phyloP scores from a whole-genome alignment of 2,113 vertebrate genomes.

The Petroica traversi region DNA sequence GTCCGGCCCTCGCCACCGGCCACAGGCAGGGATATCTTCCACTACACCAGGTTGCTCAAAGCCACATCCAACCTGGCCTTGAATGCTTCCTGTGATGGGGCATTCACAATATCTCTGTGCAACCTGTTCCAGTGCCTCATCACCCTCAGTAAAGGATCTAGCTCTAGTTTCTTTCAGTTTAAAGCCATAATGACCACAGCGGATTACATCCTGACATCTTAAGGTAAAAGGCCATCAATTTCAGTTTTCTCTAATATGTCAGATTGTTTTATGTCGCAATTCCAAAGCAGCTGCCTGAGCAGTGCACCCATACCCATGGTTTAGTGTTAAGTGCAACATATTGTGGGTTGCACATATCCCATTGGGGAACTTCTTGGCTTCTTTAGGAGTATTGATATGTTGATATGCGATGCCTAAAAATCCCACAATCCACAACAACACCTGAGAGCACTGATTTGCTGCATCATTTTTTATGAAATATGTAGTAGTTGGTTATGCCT shows the following conservation, averaged over 20 bases:
- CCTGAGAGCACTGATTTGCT: background rate
- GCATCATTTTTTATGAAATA: background rate
- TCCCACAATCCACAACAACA: background rate
- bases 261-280: background rate
- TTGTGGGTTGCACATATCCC: background rate
- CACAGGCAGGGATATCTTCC: background rate
- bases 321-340: background rate
- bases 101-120: background rate
- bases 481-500: background rate
- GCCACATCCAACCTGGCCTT: background rate
- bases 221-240: background rate
- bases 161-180: background rate
- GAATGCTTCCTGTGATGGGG: background rate
- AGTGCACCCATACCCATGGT: rapidly evolving
- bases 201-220: background rate
- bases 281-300: background rate
- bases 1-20: too few species aligned
- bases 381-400: background rate
- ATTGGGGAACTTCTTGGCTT: background rate
- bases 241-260: background rate
- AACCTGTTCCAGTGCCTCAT: background rate
- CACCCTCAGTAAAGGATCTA: background rate
- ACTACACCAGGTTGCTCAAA: background rate
- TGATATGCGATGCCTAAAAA: background rate
- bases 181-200: background rate